Percentiles rank a stretch among this genome's conserved stretches.
phyloP scores from a whole-genome alignment of 2,888 invertebrate species.

The Ennomos fuscantarius region DNA sequence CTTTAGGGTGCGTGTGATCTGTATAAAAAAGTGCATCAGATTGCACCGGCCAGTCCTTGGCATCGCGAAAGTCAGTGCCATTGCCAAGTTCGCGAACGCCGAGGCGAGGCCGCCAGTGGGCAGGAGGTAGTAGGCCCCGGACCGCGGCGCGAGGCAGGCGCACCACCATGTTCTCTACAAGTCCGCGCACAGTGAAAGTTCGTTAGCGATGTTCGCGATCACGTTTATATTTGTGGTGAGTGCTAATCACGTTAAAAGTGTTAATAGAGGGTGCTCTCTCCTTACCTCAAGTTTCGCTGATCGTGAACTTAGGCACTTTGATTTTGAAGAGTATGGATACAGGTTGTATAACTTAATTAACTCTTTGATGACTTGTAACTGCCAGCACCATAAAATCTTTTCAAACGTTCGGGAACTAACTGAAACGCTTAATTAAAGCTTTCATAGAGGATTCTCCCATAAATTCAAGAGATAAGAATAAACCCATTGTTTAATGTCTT shows the following conservation, averaged over 20 bases:
- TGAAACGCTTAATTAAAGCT: slow-evolving; percentile 15
- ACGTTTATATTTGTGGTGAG: slow-evolving; percentile 84
- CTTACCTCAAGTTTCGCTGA: slow-evolving; percentile 30
- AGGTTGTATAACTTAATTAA: slow-evolving; percentile 28
- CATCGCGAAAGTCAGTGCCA: slow-evolving; percentile 45
- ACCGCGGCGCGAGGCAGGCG: slow-evolving; percentile 64
- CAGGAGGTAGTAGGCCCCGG: slow-evolving; percentile 58
- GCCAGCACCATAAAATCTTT: not conserved
- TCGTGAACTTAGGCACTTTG: slow-evolving; percentile 20
- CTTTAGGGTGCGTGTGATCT: slow-evolving; percentile 51
- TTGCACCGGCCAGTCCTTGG: slow-evolving; percentile 67
- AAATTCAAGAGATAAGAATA: slow-evolving; percentile 33
- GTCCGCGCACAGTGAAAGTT: slow-evolving; percentile 77
- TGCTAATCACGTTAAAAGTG: slow-evolving; percentile 75
- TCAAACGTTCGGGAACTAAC: slow-evolving; percentile 11
- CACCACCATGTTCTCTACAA: slow-evolving; percentile 68
- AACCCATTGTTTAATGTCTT: slow-evolving; percentile 45
- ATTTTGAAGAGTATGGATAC: slow-evolving; percentile 20
- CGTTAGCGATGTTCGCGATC: slow-evolving; percentile 79
- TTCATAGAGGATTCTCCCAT: slow-evolving; percentile 34
- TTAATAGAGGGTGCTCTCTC: slow-evolving; percentile 64
- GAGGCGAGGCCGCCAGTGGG: slow-evolving; percentile 24
- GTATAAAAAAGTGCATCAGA: slow-evolving; percentile 61
- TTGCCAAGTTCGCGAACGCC: slow-evolving; percentile 31
- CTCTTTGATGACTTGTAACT: slow-evolving; percentile 3